Evolutionary conservation across 2,113 vertebrate species (phyloP).

Genomic region (Pluvianellus socialis): DNA sequence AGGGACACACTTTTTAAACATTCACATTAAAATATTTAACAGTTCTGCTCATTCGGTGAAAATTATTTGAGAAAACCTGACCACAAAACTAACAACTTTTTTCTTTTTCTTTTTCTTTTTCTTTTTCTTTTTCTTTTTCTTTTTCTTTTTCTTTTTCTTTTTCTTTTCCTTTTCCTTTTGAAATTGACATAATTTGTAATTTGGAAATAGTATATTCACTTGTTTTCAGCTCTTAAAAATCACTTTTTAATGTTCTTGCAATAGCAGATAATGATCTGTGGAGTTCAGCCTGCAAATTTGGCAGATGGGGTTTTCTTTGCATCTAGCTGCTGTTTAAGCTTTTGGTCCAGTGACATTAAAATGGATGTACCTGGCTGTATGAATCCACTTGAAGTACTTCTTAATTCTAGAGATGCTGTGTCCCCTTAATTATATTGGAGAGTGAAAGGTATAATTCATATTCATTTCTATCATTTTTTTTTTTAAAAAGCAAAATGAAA

Average conservation of each 20-base stretch:
- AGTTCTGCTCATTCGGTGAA: neutral
- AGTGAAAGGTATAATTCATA: neutral
- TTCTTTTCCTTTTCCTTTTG: no score
- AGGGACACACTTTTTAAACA: neutral
- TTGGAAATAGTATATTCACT: neutral
- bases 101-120: neutral
- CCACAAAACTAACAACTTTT: neutral
- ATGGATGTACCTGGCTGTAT: neutral
- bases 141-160: no score
- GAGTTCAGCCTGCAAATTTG: neutral
- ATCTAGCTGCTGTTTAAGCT: neutral
- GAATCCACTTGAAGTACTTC: neutral
- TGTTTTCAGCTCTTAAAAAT: neutral
- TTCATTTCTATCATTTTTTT: neutral
- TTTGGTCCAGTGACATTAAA: neutral
- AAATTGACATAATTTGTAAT: neutral
- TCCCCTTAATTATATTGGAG: neutral
- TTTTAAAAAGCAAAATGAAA: neutral
- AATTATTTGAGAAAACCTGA: neutral
- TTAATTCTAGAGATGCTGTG: neutral
- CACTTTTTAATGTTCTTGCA: neutral
- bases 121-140: no score
- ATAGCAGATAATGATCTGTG: neutral
- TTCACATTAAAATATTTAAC: neutral
- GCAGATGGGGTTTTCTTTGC: neutral